Base-by-base conservation (phyloP, 2,888 invertebrate genomes). In the Idaea aversata region DNA sequence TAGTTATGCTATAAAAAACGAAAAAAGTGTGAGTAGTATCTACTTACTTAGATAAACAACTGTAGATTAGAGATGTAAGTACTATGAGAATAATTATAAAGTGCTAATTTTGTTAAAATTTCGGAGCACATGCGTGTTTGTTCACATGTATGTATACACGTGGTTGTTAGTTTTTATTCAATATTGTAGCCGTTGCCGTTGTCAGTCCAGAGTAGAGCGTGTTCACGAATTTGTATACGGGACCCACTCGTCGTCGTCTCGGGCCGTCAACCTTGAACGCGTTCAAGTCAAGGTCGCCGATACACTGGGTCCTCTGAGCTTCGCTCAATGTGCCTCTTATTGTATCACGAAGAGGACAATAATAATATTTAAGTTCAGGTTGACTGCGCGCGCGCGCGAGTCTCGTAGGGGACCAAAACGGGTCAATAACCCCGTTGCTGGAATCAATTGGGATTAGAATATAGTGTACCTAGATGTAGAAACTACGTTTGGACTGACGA, bases 401-500 rank as follows among this genome's bases (percentile, higher is more conserved):
- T 86, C 87, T 81, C 75, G 73, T 71, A 74, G 81, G 86, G 86
- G 84, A 82, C 80, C 76, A 76, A 81, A 79, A 70, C 77, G 80
- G 90, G 89, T 88, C 88, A 83, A 80, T 88, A 81, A 91, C 86
- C 90, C 79, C 79, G 70, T 78, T 77, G 82, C 82, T 80, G 89
- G 83, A 87, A 88, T 87, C 85, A 87, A 87, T 89, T 88, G 83
- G 80, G 83, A 13, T 59, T 47, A 10, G 7, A 7, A 47, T 7
- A 13, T 4, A 47, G 3, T 47, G 7, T 47, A 38, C 6, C 10
- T 38, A 47, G 13, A 10, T 47, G 13, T 47, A 47, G 13, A 13
- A 47, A 3, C 36, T 36, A 36, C 36, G 13, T 0, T 13, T 10
- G 25, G 25, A 47, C 13, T 47, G 47, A 47, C 47, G 47, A 47